phyloP scores from a whole-genome alignment of 2,797 vertebrate species.

The Poeciliopsis gracilis region DNA sequence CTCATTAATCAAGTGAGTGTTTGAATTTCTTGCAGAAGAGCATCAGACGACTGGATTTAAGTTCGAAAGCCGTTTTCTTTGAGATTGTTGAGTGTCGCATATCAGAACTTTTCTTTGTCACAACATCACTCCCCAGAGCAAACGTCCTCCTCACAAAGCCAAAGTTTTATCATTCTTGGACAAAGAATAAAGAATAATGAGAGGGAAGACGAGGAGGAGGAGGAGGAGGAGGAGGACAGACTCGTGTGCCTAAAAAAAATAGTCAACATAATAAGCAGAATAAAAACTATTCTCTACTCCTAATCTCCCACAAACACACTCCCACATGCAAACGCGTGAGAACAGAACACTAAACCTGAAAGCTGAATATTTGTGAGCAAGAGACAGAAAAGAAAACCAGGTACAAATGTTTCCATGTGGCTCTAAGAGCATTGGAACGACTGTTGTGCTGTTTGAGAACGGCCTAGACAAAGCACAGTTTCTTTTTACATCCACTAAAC shows the following conservation, averaged over 20 bases:
- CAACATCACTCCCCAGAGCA: constrained; percentile 27
- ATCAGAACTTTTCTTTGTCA: background rate
- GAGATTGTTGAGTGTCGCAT: constrained; percentile 35
- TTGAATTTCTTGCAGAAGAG: background rate
- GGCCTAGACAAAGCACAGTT: too few species aligned
- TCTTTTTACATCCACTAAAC: too few species aligned
- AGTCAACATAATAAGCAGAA: constrained; percentile 5
- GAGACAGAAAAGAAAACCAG: background rate
- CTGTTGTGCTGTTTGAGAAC: background rate
- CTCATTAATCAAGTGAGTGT: background rate
- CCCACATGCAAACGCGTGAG: constrained; percentile 15
- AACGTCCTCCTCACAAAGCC: constrained; percentile 32
- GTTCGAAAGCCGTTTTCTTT: background rate
- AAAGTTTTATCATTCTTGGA: constrained; percentile 29
- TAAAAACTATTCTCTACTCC: constrained; percentile 9
- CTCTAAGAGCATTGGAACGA: background rate
- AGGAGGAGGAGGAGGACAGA: constrained; percentile 27
- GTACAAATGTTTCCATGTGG: background rate
- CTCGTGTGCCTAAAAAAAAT: constrained; percentile 31
- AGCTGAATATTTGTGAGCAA: background rate
- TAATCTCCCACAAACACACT: constrained; percentile 34
- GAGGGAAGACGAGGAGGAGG: constrained; percentile 18
- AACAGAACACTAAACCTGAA: background rate
- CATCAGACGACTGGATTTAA: background rate
- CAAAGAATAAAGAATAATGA: constrained; percentile 7